phyloP scores from a whole-genome alignment of 2,797 vertebrate species.

The Choloepus didactylus region DNA sequence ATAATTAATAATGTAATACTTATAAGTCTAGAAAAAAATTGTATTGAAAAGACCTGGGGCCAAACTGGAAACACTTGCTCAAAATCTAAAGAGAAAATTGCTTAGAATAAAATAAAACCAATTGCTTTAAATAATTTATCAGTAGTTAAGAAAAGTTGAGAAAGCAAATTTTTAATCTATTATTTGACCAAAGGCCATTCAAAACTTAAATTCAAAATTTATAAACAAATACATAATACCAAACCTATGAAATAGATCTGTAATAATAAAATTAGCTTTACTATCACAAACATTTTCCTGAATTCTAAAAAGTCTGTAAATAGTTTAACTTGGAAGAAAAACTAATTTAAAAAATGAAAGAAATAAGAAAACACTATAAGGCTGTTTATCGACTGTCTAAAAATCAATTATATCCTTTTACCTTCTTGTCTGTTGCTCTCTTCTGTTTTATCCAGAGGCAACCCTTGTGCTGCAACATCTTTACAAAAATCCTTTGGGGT shows the following conservation, averaged over 20 bases:
- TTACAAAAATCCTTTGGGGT: slow-evolving; percentile 77
- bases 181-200: background rate
- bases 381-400: background rate
- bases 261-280: slow-evolving; percentile 50
- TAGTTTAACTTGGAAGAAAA: slow-evolving; percentile 61
- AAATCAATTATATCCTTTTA: slow-evolving; percentile 72
- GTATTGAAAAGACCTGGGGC: background rate
- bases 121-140: background rate
- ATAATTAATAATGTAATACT: background rate
- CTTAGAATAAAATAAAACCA: slow-evolving; percentile 31
- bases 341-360: slow-evolving; percentile 56
- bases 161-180: slow-evolving; percentile 54
- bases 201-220: slow-evolving; percentile 43
- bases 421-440: slow-evolving; percentile 78
- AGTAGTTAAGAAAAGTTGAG: slow-evolving; percentile 12
- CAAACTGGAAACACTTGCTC: slow-evolving; percentile 39
- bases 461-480: slow-evolving; percentile 68
- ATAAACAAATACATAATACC: background rate
- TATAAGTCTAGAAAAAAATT: background rate
- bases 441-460: slow-evolving; percentile 73
- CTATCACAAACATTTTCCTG: background rate
- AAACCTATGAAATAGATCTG: background rate
- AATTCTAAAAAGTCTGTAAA: slow-evolving; percentile 50
- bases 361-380: background rate
- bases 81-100: slow-evolving; percentile 39